Evolutionary conservation across 2,113 vertebrate species (phyloP), one percentile per base, ranked within the genome.

Genomic region (Asarcornis scutulata): DNA sequence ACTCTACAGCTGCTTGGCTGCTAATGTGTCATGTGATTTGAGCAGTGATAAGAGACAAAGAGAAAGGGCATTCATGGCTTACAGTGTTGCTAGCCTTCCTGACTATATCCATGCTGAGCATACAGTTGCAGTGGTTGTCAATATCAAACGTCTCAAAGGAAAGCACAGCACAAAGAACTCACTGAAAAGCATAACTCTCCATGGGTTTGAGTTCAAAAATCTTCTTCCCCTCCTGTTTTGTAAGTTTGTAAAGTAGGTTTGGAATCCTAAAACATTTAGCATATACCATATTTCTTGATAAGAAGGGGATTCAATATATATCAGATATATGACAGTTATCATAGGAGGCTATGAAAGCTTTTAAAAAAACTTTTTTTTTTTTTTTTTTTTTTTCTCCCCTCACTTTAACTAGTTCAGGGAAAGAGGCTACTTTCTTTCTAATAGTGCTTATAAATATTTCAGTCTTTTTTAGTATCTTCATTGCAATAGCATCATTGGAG

Each of bases 81-180:
- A 17, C 13, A 0, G 3, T 29, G 55, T 4, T 25, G 12, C 3
- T 80, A 18, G 26, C 36, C 34, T 74, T 48, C 50, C 81, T 13
- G 31, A 31, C 8, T 1, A 0, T 13, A 25, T 7, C 40, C 34
- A 0, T 2, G 36, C 25, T 60, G 74, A 75, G 9, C 6, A 1
- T 1, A 1, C 0, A 17, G 11, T 23, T 78, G 66, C 71, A 85
- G 27, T 12, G 42, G 4, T 6, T 13, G 32, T 13, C 14, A 9
- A 4, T 2, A 23, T 5, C 25, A 6, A 14, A 58, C 25, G 7
- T 5, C 50, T 60, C 36, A 62, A 34, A 56, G 53, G 44, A 53
- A 66, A 94, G 21, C 14, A 13, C 3, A 94, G 21, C 16, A 13
- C 3, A 4, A 53, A 50, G 50, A 83, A 67, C 56, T n/a, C n/a